Conservation (phyloP, 1,140 invertebrate genomes). For the Neodiprion lecontei region DNA sequence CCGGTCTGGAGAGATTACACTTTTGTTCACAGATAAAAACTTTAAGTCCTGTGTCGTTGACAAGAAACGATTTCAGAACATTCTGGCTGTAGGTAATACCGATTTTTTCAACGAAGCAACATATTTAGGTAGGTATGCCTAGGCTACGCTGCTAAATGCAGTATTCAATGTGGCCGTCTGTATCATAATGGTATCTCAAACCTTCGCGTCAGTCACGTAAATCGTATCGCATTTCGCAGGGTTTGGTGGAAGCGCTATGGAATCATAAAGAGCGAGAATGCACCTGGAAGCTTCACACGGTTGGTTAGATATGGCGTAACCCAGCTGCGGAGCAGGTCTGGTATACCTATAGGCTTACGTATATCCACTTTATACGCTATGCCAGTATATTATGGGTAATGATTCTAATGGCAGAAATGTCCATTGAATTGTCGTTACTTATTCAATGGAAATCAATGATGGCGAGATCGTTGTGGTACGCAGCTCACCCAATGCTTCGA, state of each 20-base stretch:
- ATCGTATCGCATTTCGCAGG: constrained; percentile 1
- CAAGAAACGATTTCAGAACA: too few species aligned
- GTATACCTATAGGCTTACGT: background rate
- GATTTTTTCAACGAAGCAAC: too few species aligned
- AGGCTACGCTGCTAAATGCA: too few species aligned
- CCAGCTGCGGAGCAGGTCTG: background rate
- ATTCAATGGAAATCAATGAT: constrained; percentile 39
- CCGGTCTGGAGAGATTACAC: too few species aligned
- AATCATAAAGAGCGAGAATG: constrained; percentile 2
- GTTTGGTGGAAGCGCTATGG: background rate
- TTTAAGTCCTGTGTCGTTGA: too few species aligned
- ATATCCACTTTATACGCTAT: too few species aligned
- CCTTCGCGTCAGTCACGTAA: constrained; percentile 1
- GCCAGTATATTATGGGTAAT: constrained; percentile 25
- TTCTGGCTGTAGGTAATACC: too few species aligned
- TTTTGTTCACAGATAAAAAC: too few species aligned
- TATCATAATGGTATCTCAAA: background rate
- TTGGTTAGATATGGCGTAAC: background rate
- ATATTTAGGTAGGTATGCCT: too few species aligned
- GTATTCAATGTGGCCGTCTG: background rate
- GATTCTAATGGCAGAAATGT: constrained; percentile 18
- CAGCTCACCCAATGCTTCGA: background rate
- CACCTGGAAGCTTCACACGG: constrained; percentile 6
- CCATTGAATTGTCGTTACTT: constrained; percentile 37
- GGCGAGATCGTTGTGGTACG: constrained; percentile 20